Evolutionary conservation across 64 coral and sea anemone genomes (phyloP), one percentile per base, ranked within the genome.

Genomic region (Pocillopora verrucosa): DNA sequence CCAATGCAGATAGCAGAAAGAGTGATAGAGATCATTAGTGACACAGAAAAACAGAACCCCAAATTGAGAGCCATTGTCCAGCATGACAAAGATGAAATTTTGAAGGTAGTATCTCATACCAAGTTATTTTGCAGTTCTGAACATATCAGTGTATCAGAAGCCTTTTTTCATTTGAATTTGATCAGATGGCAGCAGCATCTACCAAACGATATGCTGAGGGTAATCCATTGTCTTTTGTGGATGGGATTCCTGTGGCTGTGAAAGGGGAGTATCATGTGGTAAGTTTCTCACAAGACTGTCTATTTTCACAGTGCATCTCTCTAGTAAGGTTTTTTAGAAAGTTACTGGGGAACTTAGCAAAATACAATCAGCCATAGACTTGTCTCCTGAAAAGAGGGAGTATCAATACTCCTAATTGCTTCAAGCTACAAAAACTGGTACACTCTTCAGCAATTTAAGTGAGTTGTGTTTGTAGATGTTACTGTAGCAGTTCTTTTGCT

Each of bases 181-280:
- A 20, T 74, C 11, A 99, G 97, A 91, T 99, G 91, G 97, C 97
- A 20, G 61, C 58, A 76, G 91, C 56, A 88, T 99, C 94, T 74
- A 99, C 94, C 26, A 87, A 64, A 60, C 89, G 97, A 22, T 99
- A 91, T 90, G 77, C 78, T 1, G 64, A 95, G 11, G 64, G 82
- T 11, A 90, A 98, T 22, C 76, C 93, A 16, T 72, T 99, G 22
- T 99, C 97, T 19, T 75, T 99, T n/a, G 65, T 99, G 78, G 97
- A 99, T 91, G 97, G 97, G 24, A 83, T 95, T 16, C 97, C 97
- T 73, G 93, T 99, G 56, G 97, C 78, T 65, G 16, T 95, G 30
- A 99, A 99, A 89, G 97, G 91, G 75, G 91, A 95, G 26, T 95
- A 59, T 77, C 19, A 83, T 75, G 94, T 99, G 78, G 94, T 99